Conservation (phyloP, 2,888 invertebrate genomes). For the Argyresthia albistria region DNA sequence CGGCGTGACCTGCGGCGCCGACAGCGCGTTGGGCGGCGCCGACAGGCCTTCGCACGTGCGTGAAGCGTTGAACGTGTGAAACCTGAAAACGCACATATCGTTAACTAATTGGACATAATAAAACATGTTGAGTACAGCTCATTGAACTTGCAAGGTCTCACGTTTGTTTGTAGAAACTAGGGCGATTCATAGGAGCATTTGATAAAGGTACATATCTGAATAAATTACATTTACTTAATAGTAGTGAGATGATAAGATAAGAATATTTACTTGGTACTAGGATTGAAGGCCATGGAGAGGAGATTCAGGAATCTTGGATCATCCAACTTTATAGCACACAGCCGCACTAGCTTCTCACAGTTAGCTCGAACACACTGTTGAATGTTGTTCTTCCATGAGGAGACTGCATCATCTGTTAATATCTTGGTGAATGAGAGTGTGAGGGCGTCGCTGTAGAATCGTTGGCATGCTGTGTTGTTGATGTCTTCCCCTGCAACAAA, state of each 20-base stretch:
- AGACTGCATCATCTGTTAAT: constrained; percentile 96
- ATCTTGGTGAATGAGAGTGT: constrained; percentile 97
- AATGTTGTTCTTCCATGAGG: constrained; percentile 97
- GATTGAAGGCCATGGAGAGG: constrained; percentile 94
- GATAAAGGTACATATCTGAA: no score
- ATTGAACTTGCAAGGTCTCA: background rate
- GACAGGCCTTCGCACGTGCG: constrained; percentile 79
- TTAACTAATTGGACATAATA: background rate
- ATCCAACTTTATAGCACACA: constrained; percentile 95
- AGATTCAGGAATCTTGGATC: constrained; percentile 94
- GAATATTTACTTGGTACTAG: constrained; percentile 88
- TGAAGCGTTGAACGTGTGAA: constrained; percentile 88
- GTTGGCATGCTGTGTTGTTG: constrained; percentile 90
- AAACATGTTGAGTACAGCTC: background rate
- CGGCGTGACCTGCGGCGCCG: constrained; percentile 61
- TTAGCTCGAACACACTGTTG: constrained; percentile 96
- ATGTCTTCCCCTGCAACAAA: constrained; percentile 82
- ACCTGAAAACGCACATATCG: constrained; percentile 56
- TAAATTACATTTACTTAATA: no score
- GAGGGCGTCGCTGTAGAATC: constrained; percentile 95
- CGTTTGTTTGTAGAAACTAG: no score
- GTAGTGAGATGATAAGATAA: constrained; percentile 6
- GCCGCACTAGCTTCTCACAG: constrained; percentile 91
- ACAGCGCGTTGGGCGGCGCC: constrained; percentile 29
- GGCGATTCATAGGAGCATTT: no score